Conservation (phyloP, 2,888 invertebrate genomes). For the Druceiella hillmani region DNA sequence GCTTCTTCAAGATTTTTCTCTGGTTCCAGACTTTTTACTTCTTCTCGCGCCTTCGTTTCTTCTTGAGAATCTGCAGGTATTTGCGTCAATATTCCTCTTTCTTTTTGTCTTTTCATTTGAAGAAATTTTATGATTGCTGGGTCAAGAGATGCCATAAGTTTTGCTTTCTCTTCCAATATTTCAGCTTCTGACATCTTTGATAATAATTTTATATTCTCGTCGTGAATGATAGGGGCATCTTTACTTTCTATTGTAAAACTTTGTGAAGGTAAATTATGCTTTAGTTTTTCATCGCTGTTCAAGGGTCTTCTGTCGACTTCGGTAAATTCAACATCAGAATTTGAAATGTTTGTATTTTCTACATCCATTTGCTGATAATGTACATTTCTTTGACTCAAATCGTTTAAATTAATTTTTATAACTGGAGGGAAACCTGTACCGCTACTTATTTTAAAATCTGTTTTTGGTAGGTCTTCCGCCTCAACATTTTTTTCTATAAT, state of each 20-base stretch:
- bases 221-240: conserved; percentile 59
- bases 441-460: too few relatives aligned
- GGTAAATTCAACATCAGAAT: conserved; percentile 27
- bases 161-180: conserved; percentile 67
- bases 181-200: conserved; percentile 66
- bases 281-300: conserved; percentile 4
- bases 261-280: conserved; percentile 30
- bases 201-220: conserved; percentile 64
- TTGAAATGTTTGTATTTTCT: background rate
- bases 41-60: conserved; percentile 24
- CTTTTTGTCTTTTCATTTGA: conserved; percentile 39
- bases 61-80: conserved; percentile 18
- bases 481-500: conserved; percentile 51
- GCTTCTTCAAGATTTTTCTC: conserved; percentile 18
- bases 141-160: conserved; percentile 58
- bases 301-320: conserved; percentile 9
- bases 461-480: too few relatives aligned
- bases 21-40: conserved; percentile 34
- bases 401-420: too few relatives aligned
- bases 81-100: conserved; percentile 23
- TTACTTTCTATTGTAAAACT: conserved; percentile 51
- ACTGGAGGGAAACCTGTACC: too few relatives aligned
- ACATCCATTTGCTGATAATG: too few relatives aligned
- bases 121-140: conserved; percentile 65
- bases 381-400: too few relatives aligned